phyloP scores from a whole-genome alignment of 1,140 invertebrate species.

The Pseudachorutes palmiensis region DNA sequence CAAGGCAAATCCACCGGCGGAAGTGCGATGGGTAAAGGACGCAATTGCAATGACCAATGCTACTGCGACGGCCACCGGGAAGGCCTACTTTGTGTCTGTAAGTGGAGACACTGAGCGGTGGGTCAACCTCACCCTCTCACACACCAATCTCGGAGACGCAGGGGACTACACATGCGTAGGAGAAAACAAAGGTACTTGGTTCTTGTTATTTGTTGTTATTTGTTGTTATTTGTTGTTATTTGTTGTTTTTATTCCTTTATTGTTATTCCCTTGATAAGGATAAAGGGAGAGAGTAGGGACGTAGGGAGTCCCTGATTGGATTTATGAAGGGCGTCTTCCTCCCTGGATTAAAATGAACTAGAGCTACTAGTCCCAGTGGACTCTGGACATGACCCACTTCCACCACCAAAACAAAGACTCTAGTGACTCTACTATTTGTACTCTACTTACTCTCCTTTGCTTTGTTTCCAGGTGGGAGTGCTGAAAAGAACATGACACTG shows the following conservation, averaged over 20 bases:
- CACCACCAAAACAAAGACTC: neutral
- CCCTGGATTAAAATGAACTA: no score
- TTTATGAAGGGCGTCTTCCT: no score
- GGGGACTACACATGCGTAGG: slow-evolving; percentile 75
- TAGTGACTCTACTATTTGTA: neutral
- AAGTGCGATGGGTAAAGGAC: slow-evolving; percentile 72
- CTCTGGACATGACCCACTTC: neutral
- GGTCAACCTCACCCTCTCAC: slow-evolving; percentile 67
- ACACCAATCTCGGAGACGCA: slow-evolving; percentile 61
- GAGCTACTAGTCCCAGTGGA: no score
- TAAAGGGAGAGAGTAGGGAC: no score
- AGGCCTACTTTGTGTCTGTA: slow-evolving; percentile 41
- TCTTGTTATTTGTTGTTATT: neutral
- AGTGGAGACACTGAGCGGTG: slow-evolving; percentile 48
- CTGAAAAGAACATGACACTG: slow-evolving; percentile 59
- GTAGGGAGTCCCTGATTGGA: no score
- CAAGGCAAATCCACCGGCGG: slow-evolving; percentile 70
- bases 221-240: neutral
- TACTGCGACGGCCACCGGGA: slow-evolving; percentile 43
- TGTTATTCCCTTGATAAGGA: no score
- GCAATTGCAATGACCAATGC: slow-evolving; percentile 55
- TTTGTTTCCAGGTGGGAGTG: slow-evolving; percentile 52
- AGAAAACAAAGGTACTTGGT: slow-evolving; percentile 47
- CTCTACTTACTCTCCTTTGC: neutral
- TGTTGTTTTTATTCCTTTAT: no score